Percentiles rank a stretch among this genome's conserved stretches.
These are phyloP conservation scores for Platerodrilus igneus DNA, from an alignment of 2,888 invertebrate genomes.

Conservation along the genomic window DNA sequence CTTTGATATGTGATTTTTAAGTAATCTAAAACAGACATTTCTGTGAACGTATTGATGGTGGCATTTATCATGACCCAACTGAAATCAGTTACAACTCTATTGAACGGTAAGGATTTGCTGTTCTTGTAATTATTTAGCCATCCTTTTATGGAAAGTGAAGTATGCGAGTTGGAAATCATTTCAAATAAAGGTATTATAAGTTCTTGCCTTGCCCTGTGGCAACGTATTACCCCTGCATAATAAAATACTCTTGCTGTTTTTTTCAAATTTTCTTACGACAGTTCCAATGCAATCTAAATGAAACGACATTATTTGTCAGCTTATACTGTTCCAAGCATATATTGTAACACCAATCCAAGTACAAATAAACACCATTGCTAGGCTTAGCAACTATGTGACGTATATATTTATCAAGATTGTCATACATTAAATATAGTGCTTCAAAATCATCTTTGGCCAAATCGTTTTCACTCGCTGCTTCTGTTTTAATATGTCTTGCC, in stretches of 20 bases:
- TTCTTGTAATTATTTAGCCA: not conserved
- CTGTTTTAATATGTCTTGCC: no score
- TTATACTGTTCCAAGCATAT: constrained; percentile 1
- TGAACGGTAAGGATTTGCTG: not conserved
- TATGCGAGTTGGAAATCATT: constrained; percentile 5
- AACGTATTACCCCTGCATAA: no score
- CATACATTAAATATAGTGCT: not conserved
- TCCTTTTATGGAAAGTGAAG: not conserved
- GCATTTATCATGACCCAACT: constrained; percentile 4
- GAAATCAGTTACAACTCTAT: constrained; percentile 1
- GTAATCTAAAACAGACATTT: not conserved
- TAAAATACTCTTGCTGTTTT: not conserved
- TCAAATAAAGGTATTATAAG: constrained; percentile 1
- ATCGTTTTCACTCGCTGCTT: constrained; percentile 8
- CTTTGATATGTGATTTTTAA: not conserved
- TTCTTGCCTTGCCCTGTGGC: not conserved
- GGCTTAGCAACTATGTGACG: not conserved
- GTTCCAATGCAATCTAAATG: no score
- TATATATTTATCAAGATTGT: not conserved
- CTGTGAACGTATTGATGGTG: not conserved
- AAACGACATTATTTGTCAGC: no score
- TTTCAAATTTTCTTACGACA: not conserved
- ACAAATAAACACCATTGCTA: no score
- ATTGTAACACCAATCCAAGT: constrained; percentile 1
- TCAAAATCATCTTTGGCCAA: constrained; percentile 1